Percentiles rank a stretch among this genome's conserved stretches.
Conservation (phyloP, 2,888 invertebrate species). For the Diploptera punctata region DNA sequence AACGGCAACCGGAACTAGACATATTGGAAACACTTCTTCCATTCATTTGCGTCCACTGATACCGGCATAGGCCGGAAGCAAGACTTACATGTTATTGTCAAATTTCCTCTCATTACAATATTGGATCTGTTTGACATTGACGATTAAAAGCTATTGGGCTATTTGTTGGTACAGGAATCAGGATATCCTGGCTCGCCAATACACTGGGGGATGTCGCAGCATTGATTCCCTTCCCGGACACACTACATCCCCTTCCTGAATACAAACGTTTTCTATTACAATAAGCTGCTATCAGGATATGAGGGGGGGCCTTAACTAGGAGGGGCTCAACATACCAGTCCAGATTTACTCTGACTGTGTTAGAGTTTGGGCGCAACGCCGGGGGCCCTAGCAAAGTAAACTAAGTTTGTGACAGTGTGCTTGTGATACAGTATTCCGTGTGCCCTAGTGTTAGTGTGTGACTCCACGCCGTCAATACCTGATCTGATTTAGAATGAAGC, state of each 20-base stretch:
- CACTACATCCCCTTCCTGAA: constrained; percentile 41
- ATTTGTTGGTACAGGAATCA: constrained; percentile 35
- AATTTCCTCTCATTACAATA: constrained; percentile 40
- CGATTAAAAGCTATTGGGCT: constrained; percentile 37
- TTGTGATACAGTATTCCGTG: too few species aligned
- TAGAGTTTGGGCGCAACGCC: constrained; percentile 13
- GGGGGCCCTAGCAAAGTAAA: too few species aligned
- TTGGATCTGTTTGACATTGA: constrained; percentile 39
- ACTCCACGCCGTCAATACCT: too few species aligned
- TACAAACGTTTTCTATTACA: constrained; percentile 2
- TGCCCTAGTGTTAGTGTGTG: too few species aligned
- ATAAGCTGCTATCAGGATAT: constrained; percentile 16
- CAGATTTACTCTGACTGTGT: constrained; percentile 14
- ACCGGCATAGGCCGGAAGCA: background rate
- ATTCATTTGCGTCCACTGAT: constrained; percentile 19
- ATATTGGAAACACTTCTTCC: constrained; percentile 16
- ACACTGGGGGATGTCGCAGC: constrained; percentile 38
- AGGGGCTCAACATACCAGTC: background rate
- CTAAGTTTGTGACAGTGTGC: too few species aligned
- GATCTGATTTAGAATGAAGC: too few species aligned
- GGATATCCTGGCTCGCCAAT: constrained; percentile 40
- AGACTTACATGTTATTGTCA: constrained; percentile 37
- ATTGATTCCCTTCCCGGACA: constrained; percentile 42
- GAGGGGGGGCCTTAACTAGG: background rate
- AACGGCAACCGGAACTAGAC: background rate